Base-by-base conservation (phyloP, 2,113 vertebrate genomes). In the Dicentrarchus labrax region DNA sequence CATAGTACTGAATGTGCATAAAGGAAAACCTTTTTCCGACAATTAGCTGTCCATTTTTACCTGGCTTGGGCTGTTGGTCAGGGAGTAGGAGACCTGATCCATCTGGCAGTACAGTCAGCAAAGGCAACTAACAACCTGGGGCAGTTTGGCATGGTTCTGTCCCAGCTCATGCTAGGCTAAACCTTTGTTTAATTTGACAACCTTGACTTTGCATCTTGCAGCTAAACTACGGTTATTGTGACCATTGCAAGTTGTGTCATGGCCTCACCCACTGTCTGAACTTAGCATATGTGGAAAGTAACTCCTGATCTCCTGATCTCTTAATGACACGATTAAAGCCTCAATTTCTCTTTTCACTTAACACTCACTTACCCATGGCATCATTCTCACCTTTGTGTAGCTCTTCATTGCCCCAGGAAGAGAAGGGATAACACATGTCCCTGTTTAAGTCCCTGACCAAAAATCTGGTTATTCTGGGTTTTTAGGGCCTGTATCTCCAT, bases 21-120 rank as follows among this genome's bases (percentile, higher is more conserved):
- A 30, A 68, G 9, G 57, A 71, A 48, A 13, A 47, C 3, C 3
- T 17, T 67, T 38, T 74, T 74, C 69, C 24, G 8, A 43, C 70
- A 78, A 13, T 64, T 57, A 71, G 57, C 30, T 57, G 8, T 69
- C 73, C 1, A 57, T 78, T 69, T 80, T 72, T 74, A 15, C 6
- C 16, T 73, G 71, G 75, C 72, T 59, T 57, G 36, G 64, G 38
- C 47, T 3, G 45, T 68, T 77, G 17, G 36, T 75, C 36, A 77
- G 78, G 82, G 76, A 79, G 56, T 47, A 53, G 9, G 59, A 86
- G 70, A 62, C 22, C 30, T 61, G 70, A 62, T 66, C 64, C n/a
- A 15, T 71, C 65, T 76, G 60, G 76, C 82, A 66, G 47, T 17
- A 4, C 16, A 65, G 66, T 76, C 70, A 70, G 54, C 73, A 85